Evolutionary conservation across 1,140 invertebrate genomes (phyloP).

Genomic region (Drosophila dunni): DNA sequence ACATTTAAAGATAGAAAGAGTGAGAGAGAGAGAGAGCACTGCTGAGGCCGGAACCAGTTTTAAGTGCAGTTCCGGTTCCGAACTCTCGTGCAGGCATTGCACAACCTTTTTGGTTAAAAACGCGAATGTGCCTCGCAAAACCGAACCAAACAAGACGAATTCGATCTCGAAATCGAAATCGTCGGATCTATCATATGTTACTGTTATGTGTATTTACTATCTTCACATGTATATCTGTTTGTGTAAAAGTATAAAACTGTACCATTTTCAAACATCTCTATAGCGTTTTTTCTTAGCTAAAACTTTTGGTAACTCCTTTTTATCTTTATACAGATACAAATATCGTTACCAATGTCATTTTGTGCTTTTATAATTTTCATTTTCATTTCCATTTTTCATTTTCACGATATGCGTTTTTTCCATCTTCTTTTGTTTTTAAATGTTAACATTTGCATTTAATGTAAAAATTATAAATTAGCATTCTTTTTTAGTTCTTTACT

Average conservation of each 20-base stretch:
- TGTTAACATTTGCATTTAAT: slow-evolving; percentile 79
- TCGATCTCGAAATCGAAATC: slow-evolving; percentile 25
- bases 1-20: slow-evolving; percentile 69
- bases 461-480: slow-evolving; percentile 81
- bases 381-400: slow-evolving; percentile 33
- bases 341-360: slow-evolving; percentile 26
- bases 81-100: slow-evolving; percentile 65
- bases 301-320: slow-evolving; percentile 73
- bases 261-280: slow-evolving; percentile 56
- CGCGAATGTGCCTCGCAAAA: slow-evolving; percentile 68
- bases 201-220: slow-evolving; percentile 40
- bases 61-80: slow-evolving; percentile 28
- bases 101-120: slow-evolving; percentile 79
- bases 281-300: slow-evolving; percentile 59
- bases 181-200: slow-evolving; percentile 22
- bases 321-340: slow-evolving; percentile 16
- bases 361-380: slow-evolving; percentile 29
- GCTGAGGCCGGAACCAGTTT: slow-evolving; percentile 37
- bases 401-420: slow-evolving; percentile 80
- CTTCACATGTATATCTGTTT: slow-evolving; percentile 53
- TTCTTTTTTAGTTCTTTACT: slow-evolving; percentile 27
- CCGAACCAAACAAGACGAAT: slow-evolving; percentile 42
- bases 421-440: slow-evolving; percentile 56
- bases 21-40: slow-evolving; percentile 59
- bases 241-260: slow-evolving; percentile 84